Evolutionary conservation across 1,140 invertebrate species (phyloP).

Genomic region (Geopemphigus sp.): DNA sequence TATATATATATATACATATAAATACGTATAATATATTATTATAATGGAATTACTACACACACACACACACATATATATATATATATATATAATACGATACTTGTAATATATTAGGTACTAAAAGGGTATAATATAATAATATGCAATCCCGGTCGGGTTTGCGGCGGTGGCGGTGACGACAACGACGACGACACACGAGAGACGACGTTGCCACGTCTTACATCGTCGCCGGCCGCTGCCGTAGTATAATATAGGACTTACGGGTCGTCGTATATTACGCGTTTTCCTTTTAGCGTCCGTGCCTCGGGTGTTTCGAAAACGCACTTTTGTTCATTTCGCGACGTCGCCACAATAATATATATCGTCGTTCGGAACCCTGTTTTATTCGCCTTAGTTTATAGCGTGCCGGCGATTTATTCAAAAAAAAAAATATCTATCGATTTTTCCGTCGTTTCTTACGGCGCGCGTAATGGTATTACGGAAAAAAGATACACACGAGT

Average conservation of each 20-base stretch:
- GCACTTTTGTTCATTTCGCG: slow-evolving; percentile 17
- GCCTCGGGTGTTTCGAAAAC: slow-evolving; percentile 7
- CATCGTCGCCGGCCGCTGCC: neutral
- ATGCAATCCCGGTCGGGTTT: neutral
- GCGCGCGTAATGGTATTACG: too few species aligned
- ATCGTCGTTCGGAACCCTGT: too few species aligned
- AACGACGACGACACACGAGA: neutral
- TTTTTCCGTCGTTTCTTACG: too few species aligned
- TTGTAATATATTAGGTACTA: slow-evolving; percentile 21
- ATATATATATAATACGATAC: slow-evolving; percentile 33
- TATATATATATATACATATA: neutral
- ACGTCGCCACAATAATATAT: slow-evolving; percentile 19
- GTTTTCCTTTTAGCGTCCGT: neutral
- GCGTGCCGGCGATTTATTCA: too few species aligned
- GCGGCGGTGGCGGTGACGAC: neutral
- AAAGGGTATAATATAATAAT: slow-evolving; percentile 11
- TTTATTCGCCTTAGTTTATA: too few species aligned
- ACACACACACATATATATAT: too few species aligned
- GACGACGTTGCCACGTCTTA: slow-evolving; percentile 11
- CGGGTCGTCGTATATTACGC: neutral
- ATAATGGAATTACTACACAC: slow-evolving; percentile 26
- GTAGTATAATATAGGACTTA: neutral
- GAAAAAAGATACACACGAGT: too few species aligned
- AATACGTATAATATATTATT: slow-evolving; percentile 4
- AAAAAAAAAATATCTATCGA: too few species aligned